Conservation (phyloP, 1,140 invertebrate genomes). For the Cardiocondyla obscurior region DNA sequence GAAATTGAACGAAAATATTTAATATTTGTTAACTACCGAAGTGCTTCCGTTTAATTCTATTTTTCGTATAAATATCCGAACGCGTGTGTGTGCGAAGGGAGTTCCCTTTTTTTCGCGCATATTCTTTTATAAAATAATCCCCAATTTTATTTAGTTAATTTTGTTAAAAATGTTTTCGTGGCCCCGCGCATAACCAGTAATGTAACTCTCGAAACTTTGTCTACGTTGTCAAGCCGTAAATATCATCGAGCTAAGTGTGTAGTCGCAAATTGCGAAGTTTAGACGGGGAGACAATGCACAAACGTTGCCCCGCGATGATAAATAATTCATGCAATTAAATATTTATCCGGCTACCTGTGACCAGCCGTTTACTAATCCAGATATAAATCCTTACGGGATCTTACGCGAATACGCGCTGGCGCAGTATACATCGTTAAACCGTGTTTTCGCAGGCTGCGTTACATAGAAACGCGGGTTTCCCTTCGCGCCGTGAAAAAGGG, state of each 20-base stretch:
- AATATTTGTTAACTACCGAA: not conserved
- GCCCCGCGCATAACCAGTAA: not conserved
- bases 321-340: slow-evolving; percentile 51
- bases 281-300: slow-evolving; percentile 4
- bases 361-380: slow-evolving; percentile 43
- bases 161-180: too few species aligned
- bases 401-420: not conserved
- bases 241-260: not conserved
- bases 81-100: too few species aligned
- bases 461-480: not conserved
- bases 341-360: slow-evolving; percentile 40
- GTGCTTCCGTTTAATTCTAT: not conserved
- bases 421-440: slow-evolving; percentile 16
- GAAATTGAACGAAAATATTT: not conserved
- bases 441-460: slow-evolving; percentile 27
- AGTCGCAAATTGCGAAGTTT: slow-evolving; percentile 18
- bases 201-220: not conserved
- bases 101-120: too few species aligned
- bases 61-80: not conserved
- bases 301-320: slow-evolving; percentile 3
- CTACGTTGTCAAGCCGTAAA: not conserved
- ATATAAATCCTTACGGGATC: slow-evolving; percentile 32
- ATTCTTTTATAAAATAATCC: too few species aligned
- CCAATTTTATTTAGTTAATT: too few species aligned
- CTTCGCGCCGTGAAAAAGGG: slow-evolving; percentile 37